Evolutionary conservation across 2,797 vertebrate species (phyloP).

Genomic region (Tinamus major): DNA sequence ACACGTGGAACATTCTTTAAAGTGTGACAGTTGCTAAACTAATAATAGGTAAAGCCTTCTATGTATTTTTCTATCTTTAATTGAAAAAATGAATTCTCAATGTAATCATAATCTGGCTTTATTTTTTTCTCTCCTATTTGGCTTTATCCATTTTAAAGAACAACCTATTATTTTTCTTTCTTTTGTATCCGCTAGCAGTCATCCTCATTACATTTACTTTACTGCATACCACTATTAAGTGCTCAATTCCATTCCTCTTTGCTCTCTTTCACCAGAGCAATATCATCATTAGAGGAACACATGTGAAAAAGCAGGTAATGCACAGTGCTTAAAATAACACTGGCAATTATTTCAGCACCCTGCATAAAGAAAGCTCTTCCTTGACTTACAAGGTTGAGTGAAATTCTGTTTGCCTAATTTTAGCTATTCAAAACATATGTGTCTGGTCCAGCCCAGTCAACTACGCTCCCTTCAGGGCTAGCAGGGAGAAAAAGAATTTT

Average conservation of each 20-base stretch:
- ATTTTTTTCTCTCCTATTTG: not conserved
- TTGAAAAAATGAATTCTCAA: not conserved
- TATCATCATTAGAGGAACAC: not conserved
- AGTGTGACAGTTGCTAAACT: not conserved
- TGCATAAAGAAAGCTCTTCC: not conserved
- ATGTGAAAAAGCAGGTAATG: not conserved
- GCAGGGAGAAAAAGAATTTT: not conserved
- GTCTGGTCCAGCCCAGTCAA: not conserved
- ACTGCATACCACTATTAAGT: not conserved
- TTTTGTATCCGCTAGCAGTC: not conserved
- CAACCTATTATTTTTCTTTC: not conserved
- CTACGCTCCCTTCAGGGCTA: not conserved
- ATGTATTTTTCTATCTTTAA: not conserved
- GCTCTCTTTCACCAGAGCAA: not conserved
- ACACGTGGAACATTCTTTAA: not conserved
- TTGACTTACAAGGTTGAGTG: not conserved
- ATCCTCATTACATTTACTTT: conserved; percentile 12
- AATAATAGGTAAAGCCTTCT: not conserved
- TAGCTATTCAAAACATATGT: not conserved
- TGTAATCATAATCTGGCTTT: not conserved
- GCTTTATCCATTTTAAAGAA: not conserved
- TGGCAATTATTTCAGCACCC: conserved; percentile 3
- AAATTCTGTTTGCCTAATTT: not conserved
- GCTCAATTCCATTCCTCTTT: not conserved
- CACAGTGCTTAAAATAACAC: not conserved